Base-by-base conservation (phyloP, 2,797 vertebrate species). In the Petrocephalus schoutedeni region DNA sequence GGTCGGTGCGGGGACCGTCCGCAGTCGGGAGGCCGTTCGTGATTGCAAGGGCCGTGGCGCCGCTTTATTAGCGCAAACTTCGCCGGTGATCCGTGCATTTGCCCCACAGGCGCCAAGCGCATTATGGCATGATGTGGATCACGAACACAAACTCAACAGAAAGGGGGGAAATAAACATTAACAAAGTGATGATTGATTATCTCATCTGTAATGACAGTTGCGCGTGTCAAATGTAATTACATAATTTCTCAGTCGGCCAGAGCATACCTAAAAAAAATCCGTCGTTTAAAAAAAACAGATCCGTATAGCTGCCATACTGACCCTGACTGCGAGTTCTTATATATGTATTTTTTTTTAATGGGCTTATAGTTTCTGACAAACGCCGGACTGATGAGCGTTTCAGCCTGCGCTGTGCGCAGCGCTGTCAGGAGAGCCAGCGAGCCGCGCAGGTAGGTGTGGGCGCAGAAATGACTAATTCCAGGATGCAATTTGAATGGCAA, bases 1-100 rank as follows among this genome's bases (percentile, higher is more conserved):
- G 83, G 77, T 91, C 89, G 91, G 90, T 89, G 86, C 67, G 53
- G 86, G 88, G 91, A 88, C 90, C 41, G 87, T 87, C 86, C n/a
- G 12, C 82, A 86, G 87, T 85, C 90, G 88, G 88, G 84, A 88
- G 88, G 86, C 85, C 57, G 86, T 86, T 92, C 85, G 88, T 64
- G 89, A 89, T 91, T 90, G 87, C 86, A 85, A 80, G 49, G 45
- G 80, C 77, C 23, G 45, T 58, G 85, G 85, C 59, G 12, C 58
- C 61, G 45, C 61, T 71, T 21, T 71, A 51, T 67, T 41, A 41
- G 87, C 36, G 32, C 36, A 53, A 28, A 74, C 84, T 58, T 86
- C n/a, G 74, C 83, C 49, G 56, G 54, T 9, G 19, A 77, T 82
- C 21, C 41, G 9, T 61, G 16, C 4, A 23, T 51, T 77, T 54